phyloP scores from a whole-genome alignment of 2,888 invertebrate species.

The Cheilosia pagana region DNA sequence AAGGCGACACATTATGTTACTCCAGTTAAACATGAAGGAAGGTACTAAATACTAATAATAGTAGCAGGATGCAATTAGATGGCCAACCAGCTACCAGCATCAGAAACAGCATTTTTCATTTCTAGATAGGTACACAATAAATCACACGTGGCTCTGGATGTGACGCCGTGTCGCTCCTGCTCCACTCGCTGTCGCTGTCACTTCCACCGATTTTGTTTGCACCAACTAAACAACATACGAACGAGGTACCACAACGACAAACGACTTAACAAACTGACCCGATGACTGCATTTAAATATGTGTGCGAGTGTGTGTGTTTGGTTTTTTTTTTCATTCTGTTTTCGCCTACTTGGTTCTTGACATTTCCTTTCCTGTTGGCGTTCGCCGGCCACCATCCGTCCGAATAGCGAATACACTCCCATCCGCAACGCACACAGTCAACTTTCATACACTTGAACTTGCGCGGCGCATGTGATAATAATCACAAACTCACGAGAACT shows the following conservation, averaged over 20 bases:
- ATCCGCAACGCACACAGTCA: conserved; percentile 16
- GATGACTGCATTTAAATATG: conserved; percentile 39
- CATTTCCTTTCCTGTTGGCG: conserved; percentile 45
- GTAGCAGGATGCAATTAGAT: too few species aligned
- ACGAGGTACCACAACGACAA: conserved; percentile 2
- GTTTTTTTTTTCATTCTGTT: conserved; percentile 15
- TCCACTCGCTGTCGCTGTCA: conserved; percentile 4
- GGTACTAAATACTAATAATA: too few species aligned
- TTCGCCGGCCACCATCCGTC: conserved; percentile 58
- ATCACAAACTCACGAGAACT: conserved; percentile 49
- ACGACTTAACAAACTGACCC: conserved; percentile 53
- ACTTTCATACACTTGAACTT: conserved; percentile 70
- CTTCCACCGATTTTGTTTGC: conserved; percentile 26
- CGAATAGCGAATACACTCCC: conserved; percentile 1
- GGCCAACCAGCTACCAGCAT: too few species aligned
- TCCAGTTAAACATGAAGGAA: background rate
- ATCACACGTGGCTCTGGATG: conserved; percentile 56
- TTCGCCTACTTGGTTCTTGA: conserved; percentile 39
- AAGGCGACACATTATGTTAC: too few species aligned
- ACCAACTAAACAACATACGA: conserved; percentile 21
- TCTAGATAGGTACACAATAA: conserved; percentile 27
- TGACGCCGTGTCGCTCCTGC: background rate
- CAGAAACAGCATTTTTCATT: conserved; percentile 2
- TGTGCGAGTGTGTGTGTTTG: conserved; percentile 37
- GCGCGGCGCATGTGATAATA: conserved; percentile 58